A percentile compares a stretch with the other conserved stretches of the same genome.
Evolutionary conservation across 2,797 vertebrate genomes (phyloP).

Genomic region (Neosilurus hyrtlii): DNA sequence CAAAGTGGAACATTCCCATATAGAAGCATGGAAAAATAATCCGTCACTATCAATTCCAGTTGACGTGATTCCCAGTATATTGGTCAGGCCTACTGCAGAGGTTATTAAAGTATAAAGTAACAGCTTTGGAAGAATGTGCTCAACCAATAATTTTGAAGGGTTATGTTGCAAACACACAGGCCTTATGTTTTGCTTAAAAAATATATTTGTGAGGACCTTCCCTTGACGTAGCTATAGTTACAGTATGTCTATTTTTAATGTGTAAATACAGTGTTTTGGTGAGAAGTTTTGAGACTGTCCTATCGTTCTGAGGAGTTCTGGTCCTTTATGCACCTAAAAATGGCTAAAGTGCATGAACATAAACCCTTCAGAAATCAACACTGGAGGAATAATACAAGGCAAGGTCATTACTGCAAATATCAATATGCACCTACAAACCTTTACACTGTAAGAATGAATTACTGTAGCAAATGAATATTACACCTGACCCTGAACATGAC

Average conservation of each 20-base stretch:
- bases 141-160: slow-evolving; percentile 22
- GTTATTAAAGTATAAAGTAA: slow-evolving; percentile 41
- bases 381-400: neutral
- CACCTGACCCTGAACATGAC: neutral
- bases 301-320: neutral
- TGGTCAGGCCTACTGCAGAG: slow-evolving; percentile 25
- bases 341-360: neutral
- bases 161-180: slow-evolving; percentile 30
- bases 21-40: slow-evolving; percentile 32
- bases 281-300: neutral
- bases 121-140: slow-evolving; percentile 26
- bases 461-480: neutral
- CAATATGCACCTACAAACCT: neutral
- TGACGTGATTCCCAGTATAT: slow-evolving; percentile 27
- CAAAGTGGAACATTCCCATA: slow-evolving; percentile 23
- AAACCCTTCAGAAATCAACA: neutral
- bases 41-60: slow-evolving; percentile 37
- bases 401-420: neutral
- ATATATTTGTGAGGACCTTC: neutral
- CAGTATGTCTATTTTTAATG: neutral
- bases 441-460: neutral
- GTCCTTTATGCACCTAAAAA: neutral
- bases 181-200: neutral
- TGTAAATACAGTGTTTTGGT: neutral
- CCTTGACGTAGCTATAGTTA: neutral